Evolutionary conservation across 2,797 vertebrate genomes (phyloP).

Genomic region (Acanthornis magna): DNA sequence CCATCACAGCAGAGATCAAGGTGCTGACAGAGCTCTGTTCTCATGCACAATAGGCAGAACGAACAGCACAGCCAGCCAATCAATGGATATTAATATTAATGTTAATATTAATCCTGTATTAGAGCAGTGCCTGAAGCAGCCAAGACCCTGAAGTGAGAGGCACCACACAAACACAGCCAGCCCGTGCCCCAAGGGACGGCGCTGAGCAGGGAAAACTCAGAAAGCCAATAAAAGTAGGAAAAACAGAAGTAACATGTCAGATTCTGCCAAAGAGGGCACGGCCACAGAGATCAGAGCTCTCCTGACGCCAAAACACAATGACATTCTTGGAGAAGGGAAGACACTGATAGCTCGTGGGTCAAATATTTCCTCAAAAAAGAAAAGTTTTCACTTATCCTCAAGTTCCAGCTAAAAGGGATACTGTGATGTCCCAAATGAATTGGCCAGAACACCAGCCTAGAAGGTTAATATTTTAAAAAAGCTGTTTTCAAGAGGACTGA

Average conservation of each 20-base stretch:
- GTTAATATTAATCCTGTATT: neutral
- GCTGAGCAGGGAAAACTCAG: neutral
- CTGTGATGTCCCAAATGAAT: neutral
- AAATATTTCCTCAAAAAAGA: neutral
- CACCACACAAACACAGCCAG: neutral
- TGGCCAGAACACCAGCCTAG: neutral
- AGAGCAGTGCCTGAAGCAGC: neutral
- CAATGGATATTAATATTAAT: slow-evolving; percentile 14
- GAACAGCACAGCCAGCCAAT: neutral
- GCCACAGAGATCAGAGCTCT: neutral
- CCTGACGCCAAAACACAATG: neutral
- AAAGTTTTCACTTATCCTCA: neutral
- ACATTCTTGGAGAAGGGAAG: neutral
- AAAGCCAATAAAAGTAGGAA: neutral
- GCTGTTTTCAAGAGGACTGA: neutral
- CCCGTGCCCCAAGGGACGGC: neutral
- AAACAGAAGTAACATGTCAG: fast-evolving
- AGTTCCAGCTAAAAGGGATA: neutral
- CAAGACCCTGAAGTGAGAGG: neutral
- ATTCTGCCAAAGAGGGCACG: neutral
- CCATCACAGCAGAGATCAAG: neutral
- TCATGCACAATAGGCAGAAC: neutral
- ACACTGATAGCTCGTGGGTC: neutral
- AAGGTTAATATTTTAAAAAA: neutral
- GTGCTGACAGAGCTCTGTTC: slow-evolving; percentile 17